Conservation (phyloP, 35 echinoderm and acorn worm genomes). For the Holothuria glaberrima region DNA sequence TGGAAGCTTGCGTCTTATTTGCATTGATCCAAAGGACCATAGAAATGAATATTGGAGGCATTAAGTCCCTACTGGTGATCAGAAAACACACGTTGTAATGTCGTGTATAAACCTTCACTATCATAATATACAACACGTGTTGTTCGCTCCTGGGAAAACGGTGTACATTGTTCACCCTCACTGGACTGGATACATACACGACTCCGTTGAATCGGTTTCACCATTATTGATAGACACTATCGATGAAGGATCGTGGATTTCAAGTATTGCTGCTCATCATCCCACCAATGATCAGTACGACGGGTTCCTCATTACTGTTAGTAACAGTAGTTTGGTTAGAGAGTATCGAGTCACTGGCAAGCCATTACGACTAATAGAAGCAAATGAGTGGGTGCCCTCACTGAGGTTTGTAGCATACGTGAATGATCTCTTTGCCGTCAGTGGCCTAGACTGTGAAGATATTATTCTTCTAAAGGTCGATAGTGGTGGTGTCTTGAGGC, state of each 20-base stretch:
- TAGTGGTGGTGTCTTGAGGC: too few relatives aligned
- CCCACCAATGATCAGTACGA: background rate
- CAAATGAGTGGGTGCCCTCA: too few relatives aligned
- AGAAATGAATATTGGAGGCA: slow-evolving; percentile 24
- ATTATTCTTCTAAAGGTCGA: too few relatives aligned
- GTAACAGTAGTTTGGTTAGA: too few relatives aligned
- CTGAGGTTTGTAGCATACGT: too few relatives aligned
- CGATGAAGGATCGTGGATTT: slow-evolving; percentile 13
- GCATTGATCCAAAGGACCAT: background rate
- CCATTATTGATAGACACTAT: background rate
- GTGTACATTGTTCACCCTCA: background rate
- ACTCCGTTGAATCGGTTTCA: background rate
- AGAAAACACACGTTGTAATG: background rate
- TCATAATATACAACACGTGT: background rate
- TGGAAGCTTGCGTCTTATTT: background rate
- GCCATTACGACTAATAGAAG: too few relatives aligned
- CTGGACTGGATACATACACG: background rate
- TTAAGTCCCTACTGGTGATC: background rate
- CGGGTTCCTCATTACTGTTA: background rate
- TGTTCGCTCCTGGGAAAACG: background rate
- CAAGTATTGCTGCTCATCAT: background rate
- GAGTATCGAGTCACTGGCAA: background rate
- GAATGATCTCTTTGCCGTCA: too few relatives aligned
- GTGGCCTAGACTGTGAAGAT: too few relatives aligned
- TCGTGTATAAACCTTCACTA: background rate